A percentile compares a stretch with the other conserved stretches of the same genome.
phyloP scores from a whole-genome alignment of 2,113 vertebrate genomes.

The Melanocharis versteri region DNA sequence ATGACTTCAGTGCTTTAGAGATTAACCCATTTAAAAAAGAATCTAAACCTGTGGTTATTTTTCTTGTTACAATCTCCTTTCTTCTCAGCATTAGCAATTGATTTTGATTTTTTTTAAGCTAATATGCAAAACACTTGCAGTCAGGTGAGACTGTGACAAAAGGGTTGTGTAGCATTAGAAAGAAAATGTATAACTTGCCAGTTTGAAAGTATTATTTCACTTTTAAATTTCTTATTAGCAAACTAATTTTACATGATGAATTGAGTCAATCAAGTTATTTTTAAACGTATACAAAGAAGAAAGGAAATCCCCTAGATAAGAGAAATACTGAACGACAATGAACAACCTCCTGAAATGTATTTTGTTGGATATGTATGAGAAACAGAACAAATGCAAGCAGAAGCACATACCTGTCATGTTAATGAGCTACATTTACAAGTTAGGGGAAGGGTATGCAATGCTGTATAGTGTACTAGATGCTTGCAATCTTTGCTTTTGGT shows the following conservation, averaged over 20 bases:
- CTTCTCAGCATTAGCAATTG: not conserved
- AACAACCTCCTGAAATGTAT: not conserved
- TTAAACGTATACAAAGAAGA: not conserved
- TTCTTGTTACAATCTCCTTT: not conserved
- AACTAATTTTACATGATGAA: not conserved
- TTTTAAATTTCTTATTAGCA: not conserved
- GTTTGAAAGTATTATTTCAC: not conserved
- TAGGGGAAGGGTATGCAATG: not conserved
- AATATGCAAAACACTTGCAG: not conserved
- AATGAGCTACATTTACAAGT: not conserved
- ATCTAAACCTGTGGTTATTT: not conserved
- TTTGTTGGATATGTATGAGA: not conserved
- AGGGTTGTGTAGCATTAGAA: not conserved
- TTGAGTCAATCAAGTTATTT: not conserved
- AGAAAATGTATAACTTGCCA: not conserved
- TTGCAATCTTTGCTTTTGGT: not conserved
- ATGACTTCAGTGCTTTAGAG: not conserved
- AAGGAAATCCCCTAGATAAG: not conserved
- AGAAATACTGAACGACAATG: not conserved
- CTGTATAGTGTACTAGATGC: not conserved
- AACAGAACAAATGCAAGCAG: not conserved
- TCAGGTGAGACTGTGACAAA: not conserved
- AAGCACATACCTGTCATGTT: not conserved
- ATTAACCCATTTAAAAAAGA: not conserved
- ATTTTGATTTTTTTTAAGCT: not conserved